Base-by-base conservation (phyloP, 2,113 vertebrate genomes). In the Gymnobelideus leadbeateri region DNA sequence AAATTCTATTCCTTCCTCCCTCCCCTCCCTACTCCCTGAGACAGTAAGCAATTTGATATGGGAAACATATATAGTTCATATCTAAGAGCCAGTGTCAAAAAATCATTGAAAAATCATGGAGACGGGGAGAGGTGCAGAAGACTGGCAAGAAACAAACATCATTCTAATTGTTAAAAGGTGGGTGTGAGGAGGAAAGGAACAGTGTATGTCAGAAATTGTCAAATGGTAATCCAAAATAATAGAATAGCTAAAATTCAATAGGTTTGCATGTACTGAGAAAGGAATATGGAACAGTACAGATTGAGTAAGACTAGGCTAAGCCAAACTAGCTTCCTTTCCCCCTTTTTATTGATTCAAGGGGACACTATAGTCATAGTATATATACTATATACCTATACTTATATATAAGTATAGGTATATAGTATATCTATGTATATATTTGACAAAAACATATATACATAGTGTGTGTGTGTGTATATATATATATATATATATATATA, bases 151-250 rank as follows among this genome's bases (percentile, higher is more conserved):
- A 5, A 3, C 10, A 12, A 55, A 91, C 77, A 92, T 96, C 46
- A 90, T 91, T 84, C 53, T 51, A 92, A 8, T 49, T 96, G 96
- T 94, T 46, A 96, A 97, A 93, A 93, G 46, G 1, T 24, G 89
- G 91, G 89, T 55, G 6, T 55, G 6, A 26, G 25, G 25, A 55
- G 25, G 26, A 25, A 55, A 8, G 54, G 54, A 55, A 55, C 24
- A 23, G 16, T 21, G 3, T 52, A 52, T 54, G 23, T 53, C 52
- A 53, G 52, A 53, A 53, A 53, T 21, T 24, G 24, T 54, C 21
- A 54, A 24, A 54, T 6, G 6, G 0, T 54, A 24, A 93, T 96
- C 91, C 54, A 55, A 55, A 25, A 54, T 61, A 46, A 51, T 23
- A 12, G 46, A 91, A 47, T 21, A 54, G 25, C 55, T 31, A 54